These are phyloP conservation scores for Melangyna quadrimaculata DNA, from an alignment of 2,888 invertebrate genomes.

Conservation along the genomic window DNA sequence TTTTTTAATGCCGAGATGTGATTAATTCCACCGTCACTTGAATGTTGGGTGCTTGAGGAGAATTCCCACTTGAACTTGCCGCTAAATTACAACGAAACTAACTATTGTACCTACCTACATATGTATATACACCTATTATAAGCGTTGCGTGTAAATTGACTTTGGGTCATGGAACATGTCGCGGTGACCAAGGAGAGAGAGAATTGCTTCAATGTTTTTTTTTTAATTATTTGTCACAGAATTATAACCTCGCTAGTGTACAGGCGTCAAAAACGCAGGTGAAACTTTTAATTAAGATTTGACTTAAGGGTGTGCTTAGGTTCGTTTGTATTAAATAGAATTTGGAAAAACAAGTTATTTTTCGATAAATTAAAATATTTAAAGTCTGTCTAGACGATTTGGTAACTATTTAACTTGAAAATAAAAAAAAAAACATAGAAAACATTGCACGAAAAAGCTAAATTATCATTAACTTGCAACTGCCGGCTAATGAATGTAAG, in stretches of 20 bases:
- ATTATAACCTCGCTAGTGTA: conserved; percentile 2
- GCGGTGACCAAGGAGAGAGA: conserved; percentile 37
- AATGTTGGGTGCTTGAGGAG: conserved; percentile 7
- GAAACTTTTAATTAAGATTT: conserved; percentile 14
- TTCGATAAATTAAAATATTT: not conserved
- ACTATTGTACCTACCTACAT: not conserved
- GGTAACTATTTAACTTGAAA: too few relatives aligned
- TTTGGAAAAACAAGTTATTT: not conserved
- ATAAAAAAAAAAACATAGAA: too few relatives aligned
- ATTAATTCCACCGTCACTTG: conserved; percentile 56
- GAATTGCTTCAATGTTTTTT: conserved; percentile 7
- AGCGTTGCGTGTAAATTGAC: conserved; percentile 55
- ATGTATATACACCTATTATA: not conserved
- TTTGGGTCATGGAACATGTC: conserved; percentile 49
- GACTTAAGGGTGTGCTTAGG: conserved; percentile 12
- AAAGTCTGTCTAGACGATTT: too few relatives aligned
- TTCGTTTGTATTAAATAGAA: not conserved
- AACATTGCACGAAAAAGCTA: too few relatives aligned
- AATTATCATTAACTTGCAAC: too few relatives aligned
- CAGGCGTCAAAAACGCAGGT: conserved; percentile 21
- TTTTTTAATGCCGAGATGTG: conserved; percentile 48
- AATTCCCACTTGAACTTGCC: conserved; percentile 58
- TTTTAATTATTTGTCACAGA: not conserved
- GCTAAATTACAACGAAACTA: not conserved
- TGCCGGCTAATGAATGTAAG: too few relatives aligned